Conservation (phyloP, 2,113 vertebrate species). For the Pseudopipra pipra region DNA sequence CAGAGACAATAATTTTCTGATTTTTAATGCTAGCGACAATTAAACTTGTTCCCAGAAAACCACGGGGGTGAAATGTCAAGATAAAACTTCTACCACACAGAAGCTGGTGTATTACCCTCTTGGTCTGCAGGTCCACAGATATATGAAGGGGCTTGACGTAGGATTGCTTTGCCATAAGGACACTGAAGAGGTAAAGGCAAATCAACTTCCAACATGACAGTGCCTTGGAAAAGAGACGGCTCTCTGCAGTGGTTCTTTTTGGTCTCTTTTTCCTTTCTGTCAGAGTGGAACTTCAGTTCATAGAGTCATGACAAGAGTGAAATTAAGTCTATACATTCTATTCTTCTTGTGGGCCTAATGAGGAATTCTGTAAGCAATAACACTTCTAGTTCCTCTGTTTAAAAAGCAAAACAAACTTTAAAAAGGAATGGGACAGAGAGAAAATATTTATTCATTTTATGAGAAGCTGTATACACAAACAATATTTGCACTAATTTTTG, state of each 20-base stretch:
- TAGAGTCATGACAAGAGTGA: not conserved
- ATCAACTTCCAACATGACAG: not conserved
- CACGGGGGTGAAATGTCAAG: not conserved
- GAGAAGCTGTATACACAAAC: not conserved
- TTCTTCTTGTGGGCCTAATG: not conserved
- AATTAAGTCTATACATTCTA: not conserved
- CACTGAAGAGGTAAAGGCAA: not conserved
- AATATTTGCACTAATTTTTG: not conserved
- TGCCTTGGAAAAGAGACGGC: not conserved
- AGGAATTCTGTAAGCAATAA: not conserved
- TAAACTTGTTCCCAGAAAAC: not conserved
- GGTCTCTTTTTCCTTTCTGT: not conserved
- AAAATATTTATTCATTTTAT: not conserved
- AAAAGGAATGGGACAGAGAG: not conserved
- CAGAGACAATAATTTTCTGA: not conserved
- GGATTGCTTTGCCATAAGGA: not conserved
- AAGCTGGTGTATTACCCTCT: not conserved
- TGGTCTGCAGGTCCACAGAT: not conserved
- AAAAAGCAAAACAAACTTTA: not conserved
- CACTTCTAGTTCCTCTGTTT: not conserved
- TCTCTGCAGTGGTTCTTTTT: not conserved
- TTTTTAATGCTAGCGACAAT: not conserved
- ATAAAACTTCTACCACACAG: not conserved
- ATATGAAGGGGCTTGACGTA: rapidly evolving
- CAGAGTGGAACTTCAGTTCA: not conserved